Evolutionary conservation across 2,113 vertebrate species (phyloP), one percentile per base, ranked within the genome.

Genomic region (Sylvia atricapilla): DNA sequence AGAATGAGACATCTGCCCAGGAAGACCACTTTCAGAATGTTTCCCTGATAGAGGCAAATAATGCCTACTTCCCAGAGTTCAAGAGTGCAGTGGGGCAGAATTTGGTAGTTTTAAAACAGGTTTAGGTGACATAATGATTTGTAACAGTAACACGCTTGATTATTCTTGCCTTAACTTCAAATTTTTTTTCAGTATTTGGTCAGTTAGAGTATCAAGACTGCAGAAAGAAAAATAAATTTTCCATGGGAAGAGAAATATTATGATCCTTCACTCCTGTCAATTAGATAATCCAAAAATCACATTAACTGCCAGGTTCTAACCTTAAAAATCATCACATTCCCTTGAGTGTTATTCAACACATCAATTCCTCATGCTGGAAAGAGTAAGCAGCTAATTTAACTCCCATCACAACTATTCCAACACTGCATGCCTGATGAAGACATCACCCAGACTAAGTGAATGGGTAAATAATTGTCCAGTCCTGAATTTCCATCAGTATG

Each of bases 321-420:
- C 69, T 94, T 69, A 94, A 77, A 95, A 92, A 69, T 5, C 13
- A 69, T n/a, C 81, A 63, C 21, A 44, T 90, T 90, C 89, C 63
- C 63, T 60, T 68, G 77, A 37, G 85, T 80, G 79, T 62, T 70
- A 80, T 82, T 90, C 76, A 95, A 62, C 85, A 80, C 90, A 91
- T 88, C 88, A 94, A 20, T 55, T 90, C 50, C 66, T 91, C 44
- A 28, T 52, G 47, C 52, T 92, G 56, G 63, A 78, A 95, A 89
- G 69, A 77, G 19, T 84, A 64, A 62, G 46, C n/a, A 92, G 78
- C 85, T 96, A 83, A 96, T 96, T 91, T 84, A 52, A 23, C 55
- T 96, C 59, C 43, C 55, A 89, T 75, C 87, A 81, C 4, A 5
- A 83, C 67, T 69, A 84, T 81, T 94, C 60, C 46, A 91, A 41